Conservation (phyloP, 2,113 vertebrate genomes). For the Sminthopsis crassicaudata region DNA sequence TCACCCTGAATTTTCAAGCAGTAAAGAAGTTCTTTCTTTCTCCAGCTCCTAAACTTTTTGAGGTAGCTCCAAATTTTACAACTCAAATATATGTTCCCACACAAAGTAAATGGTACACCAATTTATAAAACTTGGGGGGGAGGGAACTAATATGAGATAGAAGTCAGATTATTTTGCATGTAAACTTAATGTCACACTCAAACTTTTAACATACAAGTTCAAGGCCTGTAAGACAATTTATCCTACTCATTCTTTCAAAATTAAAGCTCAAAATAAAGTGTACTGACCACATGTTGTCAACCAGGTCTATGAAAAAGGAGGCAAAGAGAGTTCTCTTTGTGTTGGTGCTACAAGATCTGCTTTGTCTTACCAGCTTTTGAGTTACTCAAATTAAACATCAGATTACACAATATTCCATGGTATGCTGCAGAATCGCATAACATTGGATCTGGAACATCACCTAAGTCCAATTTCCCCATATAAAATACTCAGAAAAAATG, state of each 20-base stretch:
- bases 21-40: conserved; percentile 36
- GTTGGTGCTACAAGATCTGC: neutral
- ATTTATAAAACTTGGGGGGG: neutral
- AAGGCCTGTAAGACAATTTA: conserved; percentile 1
- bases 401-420: neutral
- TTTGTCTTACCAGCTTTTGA: neutral
- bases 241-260: neutral
- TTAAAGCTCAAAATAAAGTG: neutral
- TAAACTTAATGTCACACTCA: neutral
- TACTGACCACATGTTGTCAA: neutral
- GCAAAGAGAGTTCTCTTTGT: neutral
- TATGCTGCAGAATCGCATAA: neutral
- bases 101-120: conserved; percentile 17
- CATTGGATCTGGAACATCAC: neutral
- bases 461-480: neutral
- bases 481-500: neutral
- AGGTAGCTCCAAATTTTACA: conserved; percentile 16
- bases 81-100: neutral
- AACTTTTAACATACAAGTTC: neutral
- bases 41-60: conserved; percentile 7
- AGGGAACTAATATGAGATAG: neutral
- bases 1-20: conserved; percentile 40
- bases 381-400: neutral
- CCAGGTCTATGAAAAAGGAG: neutral
- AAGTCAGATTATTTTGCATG: neutral